Conservation (phyloP, 2,888 invertebrate genomes). For the Cataglyphis altisquamis region DNA sequence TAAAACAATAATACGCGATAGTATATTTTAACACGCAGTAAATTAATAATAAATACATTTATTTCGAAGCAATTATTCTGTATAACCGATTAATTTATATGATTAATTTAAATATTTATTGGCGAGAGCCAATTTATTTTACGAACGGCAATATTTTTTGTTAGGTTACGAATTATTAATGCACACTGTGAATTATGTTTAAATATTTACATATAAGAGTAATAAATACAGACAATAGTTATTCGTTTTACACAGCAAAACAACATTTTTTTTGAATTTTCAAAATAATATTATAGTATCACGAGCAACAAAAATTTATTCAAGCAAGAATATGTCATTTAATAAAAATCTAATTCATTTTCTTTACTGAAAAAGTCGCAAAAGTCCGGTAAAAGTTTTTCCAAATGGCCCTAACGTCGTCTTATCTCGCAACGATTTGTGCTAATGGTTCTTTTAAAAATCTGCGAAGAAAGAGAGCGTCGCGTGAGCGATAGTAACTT, state of each 20-base stretch:
- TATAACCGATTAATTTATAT: conserved; percentile 37
- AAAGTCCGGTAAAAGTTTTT: not conserved
- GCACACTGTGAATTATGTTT: not conserved
- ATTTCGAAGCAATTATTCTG: conserved; percentile 32
- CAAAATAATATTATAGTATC: not conserved
- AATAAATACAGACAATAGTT: conserved; percentile 3
- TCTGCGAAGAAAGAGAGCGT: not conserved
- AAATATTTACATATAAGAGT: not conserved
- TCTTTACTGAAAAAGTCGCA: not conserved
- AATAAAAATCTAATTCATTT: not conserved
- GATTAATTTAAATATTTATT: conserved; percentile 40
- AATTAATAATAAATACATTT: conserved; percentile 32
- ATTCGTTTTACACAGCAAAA: not conserved
- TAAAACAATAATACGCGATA: conserved; percentile 15
- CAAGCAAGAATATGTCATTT: not conserved
- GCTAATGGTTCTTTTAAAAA: not conserved
- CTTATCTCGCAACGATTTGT: not conserved
- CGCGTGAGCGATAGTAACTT: not conserved
- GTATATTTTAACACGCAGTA: conserved; percentile 8
- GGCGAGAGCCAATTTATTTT: not conserved
- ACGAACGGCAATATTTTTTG: conserved; percentile 2
- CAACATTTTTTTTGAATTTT: not conserved
- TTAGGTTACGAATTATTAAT: conserved; percentile 21
- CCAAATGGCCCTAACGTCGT: not conserved
- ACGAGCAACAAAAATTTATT: not conserved